Evolutionary conservation across 2,113 vertebrate species (phyloP), one percentile per base, ranked within the genome.

Genomic region (Vireo altiloquus): DNA sequence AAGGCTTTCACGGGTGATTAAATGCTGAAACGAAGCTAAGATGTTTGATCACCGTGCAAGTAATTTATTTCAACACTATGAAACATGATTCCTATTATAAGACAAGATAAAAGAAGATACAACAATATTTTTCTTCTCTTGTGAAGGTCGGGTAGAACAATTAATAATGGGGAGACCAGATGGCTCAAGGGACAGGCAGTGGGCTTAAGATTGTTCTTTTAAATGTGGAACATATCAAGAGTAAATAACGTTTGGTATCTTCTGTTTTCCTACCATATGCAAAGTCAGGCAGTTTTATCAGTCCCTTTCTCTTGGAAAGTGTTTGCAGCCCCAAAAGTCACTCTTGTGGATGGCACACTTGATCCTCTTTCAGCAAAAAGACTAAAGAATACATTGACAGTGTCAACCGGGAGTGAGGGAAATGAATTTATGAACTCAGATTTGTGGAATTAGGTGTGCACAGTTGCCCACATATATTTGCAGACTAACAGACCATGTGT

Each of bases 401-500:
- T 95, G 95, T 95, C 87, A 92, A 18, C 82, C 22, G 71, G 52
- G 91, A 95, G 90, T 50, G 78, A 90, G 91, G 54, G 44, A 74
- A 80, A 94, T 68, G 78, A 94, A 91, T 95, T 91, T 96, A 69
- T 93, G 87, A 92, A 94, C 92, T 90, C 68, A 44, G 44, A 92
- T 95, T 92, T 94, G 87, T 93, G 87, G 92, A 94, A 95, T 96
- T 96, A 96, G 94, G 95, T 97, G 96, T 96, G 95, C 88, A 95
- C 70, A 96, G 90, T 96, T 97, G 95, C 96, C 93, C 93, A 95
- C 95, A 97, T 96, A 95, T 87, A 97, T 96, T 97, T 95, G 92
- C 96, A 96, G 95, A 95, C 95, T 96, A 97, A 96, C 94, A 96
- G 96, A 95, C 95, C 95, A 83, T 97, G 92, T 95, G 93, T 95